Base-by-base conservation (phyloP, 2,888 invertebrate genomes). In the Agapostemon virescens region DNA sequence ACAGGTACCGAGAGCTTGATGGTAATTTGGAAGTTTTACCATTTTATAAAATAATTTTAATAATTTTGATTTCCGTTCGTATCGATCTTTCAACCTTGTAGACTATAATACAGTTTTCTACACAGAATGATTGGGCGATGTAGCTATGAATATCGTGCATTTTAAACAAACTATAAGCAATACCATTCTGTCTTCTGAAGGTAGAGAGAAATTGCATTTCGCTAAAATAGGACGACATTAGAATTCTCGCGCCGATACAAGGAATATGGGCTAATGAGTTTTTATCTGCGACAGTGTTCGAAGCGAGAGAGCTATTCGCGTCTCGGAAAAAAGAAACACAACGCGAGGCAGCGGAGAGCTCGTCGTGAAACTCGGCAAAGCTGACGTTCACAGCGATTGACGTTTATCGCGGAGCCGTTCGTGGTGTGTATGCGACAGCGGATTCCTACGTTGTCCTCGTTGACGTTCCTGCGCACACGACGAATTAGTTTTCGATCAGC, bases 401-500 rank as follows among this genome's bases (percentile, higher is more conserved):
- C 86, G 83, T 69, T 69, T 36, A 52, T 69, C 69, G 36, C 9
- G 49, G 36, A 13, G 49, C 36, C 13, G 49, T 23, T 15, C 33
- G 61, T 20, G 55, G 55, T 15, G 9, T 33, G 20, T 17, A n/a
- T 33, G 36, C 38, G 42, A 36, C 63, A 63, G 23, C 67, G 5
- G 26, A 55, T 42, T 63, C 63, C 33, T 55, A 23, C 73, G 73
- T 55, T 73, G 52, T 40, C 30, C 58, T 58, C 67, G 61, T 66
- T 55, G 67, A 68, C 74, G 81, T 82, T 77, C 69, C 74, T 69
- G 15, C 52, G 23, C 79, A 72, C 75, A 71, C 81, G 82, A 79
- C 80, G 83, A 86, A 88, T 88, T 88, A 88, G 83, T 83, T 88
- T 87, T 83, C 87, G 85, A 87, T 88, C 87, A 81, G 79, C 75